Evolutionary conservation across 2,113 vertebrate genomes (phyloP), one percentile per base, ranked within the genome.

Genomic region (Camelus dromedarius): DNA sequence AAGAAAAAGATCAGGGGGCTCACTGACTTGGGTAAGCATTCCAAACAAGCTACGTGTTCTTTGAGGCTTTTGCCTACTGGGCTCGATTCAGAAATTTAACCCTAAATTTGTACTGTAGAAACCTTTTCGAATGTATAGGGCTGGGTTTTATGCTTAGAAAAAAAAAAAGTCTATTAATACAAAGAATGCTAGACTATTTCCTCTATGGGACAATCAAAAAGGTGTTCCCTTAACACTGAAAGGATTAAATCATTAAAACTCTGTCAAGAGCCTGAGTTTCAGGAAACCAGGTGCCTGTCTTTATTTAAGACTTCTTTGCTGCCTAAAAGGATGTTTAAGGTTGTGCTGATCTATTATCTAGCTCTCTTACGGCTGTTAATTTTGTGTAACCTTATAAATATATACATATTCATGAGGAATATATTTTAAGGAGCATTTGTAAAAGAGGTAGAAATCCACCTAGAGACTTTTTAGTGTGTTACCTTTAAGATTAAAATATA

Each of bases 31-130:
- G 22, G 16, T 35, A n/a, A 84, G n/a, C 48, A 38, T 85, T 76
- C 75, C 69, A 82, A 62, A 90, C 30, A 42, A 67, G 24, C 38
- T 50, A 30, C 79, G n/a, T 85, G 14, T 64, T 52, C 30, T 92
- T 70, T 58, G 46, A 84, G 76, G 88, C 9, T 38, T 94, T 96
- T 89, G 52, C 35, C 38, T 32, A 30, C 72, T 72, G 14, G n/a
- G 15, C 67, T 48, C 28, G 18, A 85, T 93, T 83, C 60, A 91
- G 87, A 91, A 86, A 95, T 64, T 62, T 76, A 96, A 88, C 81
- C 56, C 48, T 83, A 87, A 80, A 87, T 76, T 77, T 95, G 42
- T 76, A 77, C 50, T 38, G 20, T 69, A 26, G 48, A 60, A 92
- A 91, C 32, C 58, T 62, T 93, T 85, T 79, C 48, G 38, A 92